Percentiles rank a stretch among this genome's conserved stretches.
phyloP scores from a whole-genome alignment of 2,888 invertebrate genomes.

The Colletes collaris region DNA sequence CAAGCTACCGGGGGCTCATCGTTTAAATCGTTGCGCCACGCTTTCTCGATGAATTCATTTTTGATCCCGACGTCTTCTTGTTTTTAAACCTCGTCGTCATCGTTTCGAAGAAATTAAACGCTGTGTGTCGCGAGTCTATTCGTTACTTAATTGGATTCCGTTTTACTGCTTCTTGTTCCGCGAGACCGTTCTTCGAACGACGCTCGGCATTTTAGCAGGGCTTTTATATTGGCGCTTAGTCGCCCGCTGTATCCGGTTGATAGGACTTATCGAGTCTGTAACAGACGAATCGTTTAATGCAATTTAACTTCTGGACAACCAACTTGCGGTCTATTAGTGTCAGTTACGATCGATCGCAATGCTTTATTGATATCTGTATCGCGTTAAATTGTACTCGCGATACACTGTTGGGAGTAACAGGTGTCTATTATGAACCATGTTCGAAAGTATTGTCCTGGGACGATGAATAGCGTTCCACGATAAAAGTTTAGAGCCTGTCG shows the following conservation, averaged over 20 bases:
- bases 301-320: slow-evolving; percentile 37
- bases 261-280: slow-evolving; percentile 43
- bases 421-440: too few species aligned
- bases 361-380: slow-evolving; percentile 4
- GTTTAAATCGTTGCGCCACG: background rate
- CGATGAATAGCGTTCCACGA: too few species aligned
- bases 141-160: background rate
- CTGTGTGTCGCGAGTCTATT: too few species aligned
- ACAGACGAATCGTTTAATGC: slow-evolving; percentile 39
- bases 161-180: background rate
- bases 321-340: slow-evolving; percentile 33
- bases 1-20: background rate
- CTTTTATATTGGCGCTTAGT: slow-evolving; percentile 15
- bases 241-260: slow-evolving; percentile 30
- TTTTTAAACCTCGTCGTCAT: background rate
- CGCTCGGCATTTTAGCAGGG: slow-evolving; percentile 6
- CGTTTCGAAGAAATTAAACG: background rate
- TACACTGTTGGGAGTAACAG: too few species aligned
- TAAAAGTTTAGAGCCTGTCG: too few species aligned
- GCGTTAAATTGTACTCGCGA: background rate
- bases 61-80: background rate
- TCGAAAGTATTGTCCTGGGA: too few species aligned
- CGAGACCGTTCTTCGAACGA: background rate
- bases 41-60: background rate
- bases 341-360: slow-evolving; percentile 2